Percentiles rank a stretch among this genome's conserved stretches.
phyloP scores from a whole-genome alignment of 2,888 invertebrate genomes.

The Polyommatus iphigenia region DNA sequence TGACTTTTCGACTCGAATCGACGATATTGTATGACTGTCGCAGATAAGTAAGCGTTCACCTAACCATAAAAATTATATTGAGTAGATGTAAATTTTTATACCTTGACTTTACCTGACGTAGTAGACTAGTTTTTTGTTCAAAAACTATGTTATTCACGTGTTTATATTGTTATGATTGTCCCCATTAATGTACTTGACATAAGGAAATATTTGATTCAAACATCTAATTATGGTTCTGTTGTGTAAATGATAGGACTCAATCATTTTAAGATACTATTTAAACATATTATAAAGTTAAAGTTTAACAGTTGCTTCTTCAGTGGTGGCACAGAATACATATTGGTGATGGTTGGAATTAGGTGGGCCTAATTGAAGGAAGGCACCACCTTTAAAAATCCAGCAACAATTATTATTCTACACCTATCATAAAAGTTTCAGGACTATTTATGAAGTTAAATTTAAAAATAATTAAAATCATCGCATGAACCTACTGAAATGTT shows the following conservation, averaged over 20 bases:
- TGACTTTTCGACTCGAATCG: too few species aligned
- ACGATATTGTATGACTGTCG: conserved; percentile 8
- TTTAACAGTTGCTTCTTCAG: neutral
- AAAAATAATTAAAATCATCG: too few species aligned
- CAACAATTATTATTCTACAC: too few species aligned
- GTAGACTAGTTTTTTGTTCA: neutral
- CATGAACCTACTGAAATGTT: too few species aligned
- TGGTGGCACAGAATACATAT: too few species aligned
- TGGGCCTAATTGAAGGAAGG: neutral
- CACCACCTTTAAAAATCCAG: neutral
- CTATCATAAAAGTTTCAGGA: neutral
- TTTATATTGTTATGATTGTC: neutral
- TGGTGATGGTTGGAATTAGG: neutral
- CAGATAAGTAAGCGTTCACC: neutral
- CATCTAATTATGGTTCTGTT: neutral
- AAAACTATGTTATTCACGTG: neutral
- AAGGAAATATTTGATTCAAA: neutral
- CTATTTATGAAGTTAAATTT: too few species aligned
- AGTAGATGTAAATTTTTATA: neutral
- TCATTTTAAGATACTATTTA: too few species aligned
- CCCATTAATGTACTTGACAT: neutral
- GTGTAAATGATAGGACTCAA: neutral
- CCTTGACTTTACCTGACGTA: neutral
- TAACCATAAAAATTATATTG: neutral
- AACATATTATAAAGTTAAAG: too few species aligned